Evolutionary conservation across 2,113 vertebrate species (phyloP), one percentile per base, ranked within the genome.

Genomic region (Jaculus jaculus): DNA sequence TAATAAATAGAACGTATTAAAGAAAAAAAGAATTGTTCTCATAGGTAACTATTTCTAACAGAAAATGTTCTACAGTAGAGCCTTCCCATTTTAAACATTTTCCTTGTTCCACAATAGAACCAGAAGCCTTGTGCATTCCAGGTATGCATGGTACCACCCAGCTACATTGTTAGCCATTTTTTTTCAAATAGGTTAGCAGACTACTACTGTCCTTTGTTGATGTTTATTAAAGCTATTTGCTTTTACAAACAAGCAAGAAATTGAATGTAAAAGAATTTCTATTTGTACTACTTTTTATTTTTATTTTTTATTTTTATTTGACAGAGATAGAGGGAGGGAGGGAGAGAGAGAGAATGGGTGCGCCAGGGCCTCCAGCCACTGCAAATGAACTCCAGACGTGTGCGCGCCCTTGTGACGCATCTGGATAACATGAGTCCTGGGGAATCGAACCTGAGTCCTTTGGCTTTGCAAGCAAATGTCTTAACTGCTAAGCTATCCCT

Each of bases 161-260:
- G 3, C 6, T 42, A 20, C 15, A 30, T 3, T 3, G 12, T 5
- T 18, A 18, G 24, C 17, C 17, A 54, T 42, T 13, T 5, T 2
- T 65, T 42, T 82, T 92, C 60, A 0, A 51, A 68, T 63, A 9
- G 23, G 54, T 91, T 65, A 30, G 12, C 13, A 5, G 5, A 77
- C 42, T 58, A 63, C 78, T 83, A 77, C 63, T 74, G 18, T 71
- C 88, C n/a, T 3, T 84, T 79, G 1, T 30, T 72, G 24, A 78
- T 92, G 21, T 81, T 92, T 61, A 72, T 51, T 75, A 6, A 47
- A 92, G 32, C 69, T 30, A 47, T 73, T 18, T 58, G 15, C 91
- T 61, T 88, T 97, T 30, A 68, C 26, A 82, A 82, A 74, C 18
- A 88, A 84, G 54, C 3, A 82, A 78, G 69, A 93, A 82, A 95